These are phyloP conservation scores for Pararge aegeria DNA, from an alignment of 1,140 invertebrate species.

Conservation along the genomic window DNA sequence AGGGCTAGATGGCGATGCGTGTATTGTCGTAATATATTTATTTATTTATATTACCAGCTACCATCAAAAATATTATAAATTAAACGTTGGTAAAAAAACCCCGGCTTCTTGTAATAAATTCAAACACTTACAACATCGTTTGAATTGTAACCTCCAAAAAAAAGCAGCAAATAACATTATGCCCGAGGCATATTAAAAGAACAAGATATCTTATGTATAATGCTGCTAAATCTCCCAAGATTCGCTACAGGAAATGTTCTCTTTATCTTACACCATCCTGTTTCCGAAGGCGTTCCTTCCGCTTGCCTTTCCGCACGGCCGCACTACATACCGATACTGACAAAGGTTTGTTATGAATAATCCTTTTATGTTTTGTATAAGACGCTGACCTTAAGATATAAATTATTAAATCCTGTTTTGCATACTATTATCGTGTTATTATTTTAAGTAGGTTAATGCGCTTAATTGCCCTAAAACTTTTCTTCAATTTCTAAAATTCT, in stretches of 20 bases:
- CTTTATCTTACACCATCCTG: constrained; percentile 76
- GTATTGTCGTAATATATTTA: no score
- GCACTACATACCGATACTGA: constrained; percentile 61
- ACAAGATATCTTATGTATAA: constrained; percentile 51
- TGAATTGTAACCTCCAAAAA: background rate
- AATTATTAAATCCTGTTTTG: background rate
- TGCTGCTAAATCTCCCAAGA: constrained; percentile 73
- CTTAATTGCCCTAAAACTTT: no score
- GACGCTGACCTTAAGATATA: constrained; percentile 11
- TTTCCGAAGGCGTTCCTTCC: constrained; percentile 66
- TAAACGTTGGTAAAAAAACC: no score
- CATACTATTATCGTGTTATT: no score
- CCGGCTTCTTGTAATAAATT: no score
- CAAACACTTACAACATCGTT: no score
- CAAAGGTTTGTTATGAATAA: constrained; percentile 61
- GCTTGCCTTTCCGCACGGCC: constrained; percentile 55
- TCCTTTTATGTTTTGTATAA: constrained; percentile 42
- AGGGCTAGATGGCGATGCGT: no score
- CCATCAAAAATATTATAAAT: no score
- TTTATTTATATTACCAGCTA: no score
- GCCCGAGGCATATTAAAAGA: constrained; percentile 54
- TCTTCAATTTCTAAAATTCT: no score
- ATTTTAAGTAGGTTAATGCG: no score
- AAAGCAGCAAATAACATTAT: constrained; percentile 27
- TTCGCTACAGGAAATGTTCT: constrained; percentile 72